phyloP scores from a whole-genome alignment of 2,797 vertebrate genomes.

The Sebastolobus alascanus region DNA sequence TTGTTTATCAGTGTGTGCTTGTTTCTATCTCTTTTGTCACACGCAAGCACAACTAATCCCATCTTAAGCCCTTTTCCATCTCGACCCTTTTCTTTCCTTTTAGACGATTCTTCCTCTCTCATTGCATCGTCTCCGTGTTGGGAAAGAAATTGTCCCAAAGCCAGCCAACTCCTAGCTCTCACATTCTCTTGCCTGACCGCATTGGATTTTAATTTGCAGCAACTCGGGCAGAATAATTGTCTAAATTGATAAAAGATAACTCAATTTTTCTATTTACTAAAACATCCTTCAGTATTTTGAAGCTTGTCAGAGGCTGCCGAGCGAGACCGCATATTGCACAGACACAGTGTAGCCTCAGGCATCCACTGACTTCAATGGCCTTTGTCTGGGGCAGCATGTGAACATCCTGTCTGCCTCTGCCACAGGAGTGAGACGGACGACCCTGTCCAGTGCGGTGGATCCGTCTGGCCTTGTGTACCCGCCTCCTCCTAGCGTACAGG shows the following conservation, averaged over 20 bases:
- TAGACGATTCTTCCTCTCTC: slow-evolving; percentile 35
- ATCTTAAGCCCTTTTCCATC: slow-evolving; percentile 65
- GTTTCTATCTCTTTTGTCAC: slow-evolving; percentile 71
- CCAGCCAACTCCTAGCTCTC: slow-evolving; percentile 9
- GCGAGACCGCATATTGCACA: slow-evolving; percentile 13
- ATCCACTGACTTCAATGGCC: slow-evolving; percentile 3
- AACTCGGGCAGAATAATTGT: slow-evolving; percentile 52
- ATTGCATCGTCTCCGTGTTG: slow-evolving; percentile 24
- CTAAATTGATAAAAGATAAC: slow-evolving; percentile 49
- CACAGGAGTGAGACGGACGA: slow-evolving; percentile 11
- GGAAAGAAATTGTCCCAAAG: slow-evolving; percentile 30
- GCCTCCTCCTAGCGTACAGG: slow-evolving; percentile 29
- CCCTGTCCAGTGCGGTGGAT: slow-evolving; percentile 22
- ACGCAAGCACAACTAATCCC: slow-evolving; percentile 73
- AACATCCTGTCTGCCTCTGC: slow-evolving; percentile 2
- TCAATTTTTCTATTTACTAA: slow-evolving; percentile 20
- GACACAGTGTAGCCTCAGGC: slow-evolving; percentile 25
- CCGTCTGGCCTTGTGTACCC: slow-evolving; percentile 39
- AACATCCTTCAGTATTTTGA: slow-evolving; percentile 4
- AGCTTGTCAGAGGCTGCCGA: slow-evolving; percentile 20
- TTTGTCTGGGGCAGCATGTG: slow-evolving; percentile 31
- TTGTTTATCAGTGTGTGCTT: slow-evolving; percentile 72
- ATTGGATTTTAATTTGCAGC: slow-evolving; percentile 60
- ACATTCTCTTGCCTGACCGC: slow-evolving; percentile 18
- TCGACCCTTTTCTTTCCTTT: slow-evolving; percentile 41